A percentile compares a stretch with the other conserved stretches of the same genome.
Evolutionary conservation across 2,888 invertebrate species (phyloP).

Genomic region (Xestia sexstrigata): DNA sequence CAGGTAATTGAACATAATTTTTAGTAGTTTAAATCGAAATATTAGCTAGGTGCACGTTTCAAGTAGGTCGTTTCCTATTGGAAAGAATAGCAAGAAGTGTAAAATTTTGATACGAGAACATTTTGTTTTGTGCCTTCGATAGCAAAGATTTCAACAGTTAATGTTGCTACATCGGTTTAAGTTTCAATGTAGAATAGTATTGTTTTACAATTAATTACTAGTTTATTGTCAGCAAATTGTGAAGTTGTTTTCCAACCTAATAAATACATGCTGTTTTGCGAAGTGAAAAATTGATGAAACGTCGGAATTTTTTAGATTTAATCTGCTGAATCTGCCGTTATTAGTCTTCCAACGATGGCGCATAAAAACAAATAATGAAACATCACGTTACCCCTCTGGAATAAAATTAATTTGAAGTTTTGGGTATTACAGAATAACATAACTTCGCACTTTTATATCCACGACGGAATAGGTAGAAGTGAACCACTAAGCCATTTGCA

Average conservation of each 20-base stretch:
- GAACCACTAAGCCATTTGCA: neutral
- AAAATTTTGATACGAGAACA: slow-evolving; percentile 11
- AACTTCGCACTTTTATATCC: neutral
- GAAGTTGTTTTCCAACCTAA: neutral
- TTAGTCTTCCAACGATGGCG: neutral
- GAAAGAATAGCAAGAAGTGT: neutral
- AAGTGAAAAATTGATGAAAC: neutral
- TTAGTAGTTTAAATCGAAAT: neutral
- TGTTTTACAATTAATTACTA: slow-evolving; percentile 26
- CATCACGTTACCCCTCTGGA: neutral
- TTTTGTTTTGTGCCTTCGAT: slow-evolving; percentile 30
- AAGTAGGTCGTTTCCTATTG: neutral
- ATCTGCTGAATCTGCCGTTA: neutral
- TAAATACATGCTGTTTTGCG: neutral
- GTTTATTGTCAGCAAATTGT: neutral
- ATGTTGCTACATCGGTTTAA: slow-evolving; percentile 35
- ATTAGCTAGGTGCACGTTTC: neutral
- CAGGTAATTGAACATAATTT: slow-evolving; percentile 18
- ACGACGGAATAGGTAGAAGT: neutral
- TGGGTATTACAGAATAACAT: neutral
- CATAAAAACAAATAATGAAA: slow-evolving; percentile 10
- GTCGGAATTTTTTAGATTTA: neutral
- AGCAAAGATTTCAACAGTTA: slow-evolving; percentile 23
- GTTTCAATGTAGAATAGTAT: slow-evolving; percentile 51
- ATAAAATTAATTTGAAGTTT: neutral